A percentile compares a stretch with the other conserved stretches of the same genome.
Conservation (phyloP, 2,888 invertebrate species). For the Acronicta alni region DNA sequence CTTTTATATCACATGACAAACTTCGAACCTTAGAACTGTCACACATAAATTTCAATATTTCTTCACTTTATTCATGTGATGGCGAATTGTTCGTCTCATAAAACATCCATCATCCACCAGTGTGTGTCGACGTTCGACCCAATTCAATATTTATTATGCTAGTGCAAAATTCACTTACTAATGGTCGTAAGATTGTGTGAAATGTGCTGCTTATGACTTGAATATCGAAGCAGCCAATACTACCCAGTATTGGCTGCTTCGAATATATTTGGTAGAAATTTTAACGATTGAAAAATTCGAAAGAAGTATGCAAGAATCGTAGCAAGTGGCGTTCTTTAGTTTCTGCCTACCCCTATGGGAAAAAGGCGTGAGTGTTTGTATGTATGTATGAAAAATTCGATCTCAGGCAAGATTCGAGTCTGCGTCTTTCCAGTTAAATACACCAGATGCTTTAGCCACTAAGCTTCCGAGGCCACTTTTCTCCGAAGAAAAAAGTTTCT, state of each 20-base stretch:
- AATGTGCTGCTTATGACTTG: conserved; percentile 51
- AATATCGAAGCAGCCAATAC: conserved; percentile 55
- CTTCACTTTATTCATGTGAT: conserved; percentile 46
- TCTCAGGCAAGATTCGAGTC: too few relatives aligned
- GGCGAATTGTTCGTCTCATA: conserved; percentile 32
- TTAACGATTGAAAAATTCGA: too few relatives aligned
- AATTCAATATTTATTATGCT: conserved; percentile 53
- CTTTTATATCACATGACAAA: conserved; percentile 20
- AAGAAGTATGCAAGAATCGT: too few relatives aligned
- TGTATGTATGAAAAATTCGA: too few relatives aligned
- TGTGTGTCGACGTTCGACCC: conserved; percentile 44
- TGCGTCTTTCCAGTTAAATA: too few relatives aligned
- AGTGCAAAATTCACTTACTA: conserved; percentile 52
- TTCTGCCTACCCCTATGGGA: too few relatives aligned
- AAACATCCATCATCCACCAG: conserved; percentile 53
- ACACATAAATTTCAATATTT: conserved; percentile 60
- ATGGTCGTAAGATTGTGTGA: conserved; percentile 48
- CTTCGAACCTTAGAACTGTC: conserved; percentile 28
- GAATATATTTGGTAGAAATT: conserved; percentile 25
- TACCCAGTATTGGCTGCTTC: conserved; percentile 16
- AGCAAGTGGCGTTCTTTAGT: too few relatives aligned
- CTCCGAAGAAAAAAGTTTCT: too few relatives aligned
- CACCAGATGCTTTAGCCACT: too few relatives aligned
- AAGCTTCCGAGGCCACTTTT: too few relatives aligned
- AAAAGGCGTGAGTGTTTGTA: too few relatives aligned